phyloP scores from a whole-genome alignment of 2,797 vertebrate species.

The Cryptoprocta ferox region DNA sequence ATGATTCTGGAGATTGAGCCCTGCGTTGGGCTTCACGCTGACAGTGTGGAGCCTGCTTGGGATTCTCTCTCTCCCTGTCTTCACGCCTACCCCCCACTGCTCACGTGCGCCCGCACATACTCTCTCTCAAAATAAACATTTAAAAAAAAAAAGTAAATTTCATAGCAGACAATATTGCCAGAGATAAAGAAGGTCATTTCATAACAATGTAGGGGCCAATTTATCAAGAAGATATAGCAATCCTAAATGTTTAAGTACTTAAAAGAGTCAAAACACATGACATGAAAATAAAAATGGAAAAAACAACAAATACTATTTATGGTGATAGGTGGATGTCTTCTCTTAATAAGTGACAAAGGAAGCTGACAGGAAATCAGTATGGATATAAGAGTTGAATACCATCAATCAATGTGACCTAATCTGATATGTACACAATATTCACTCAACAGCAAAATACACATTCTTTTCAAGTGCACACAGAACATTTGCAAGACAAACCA shows the following conservation, averaged over 20 bases:
- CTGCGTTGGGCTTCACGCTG: no score
- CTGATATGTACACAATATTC: neutral
- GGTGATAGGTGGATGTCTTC: neutral
- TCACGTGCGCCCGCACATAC: no score
- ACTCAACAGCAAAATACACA: neutral
- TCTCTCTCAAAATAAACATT: no score
- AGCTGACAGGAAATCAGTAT: neutral
- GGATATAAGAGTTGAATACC: neutral
- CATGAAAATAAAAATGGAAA: neutral
- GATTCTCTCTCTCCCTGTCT: no score
- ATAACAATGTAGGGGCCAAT: neutral
- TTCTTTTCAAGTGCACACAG: neutral
- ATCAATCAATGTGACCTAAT: conserved; percentile 5
- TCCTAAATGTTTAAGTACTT: neutral
- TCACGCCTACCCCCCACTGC: no score
- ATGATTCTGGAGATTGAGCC: no score
- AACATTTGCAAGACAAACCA: neutral
- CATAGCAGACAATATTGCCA: neutral
- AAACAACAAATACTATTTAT: neutral
- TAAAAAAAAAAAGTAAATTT: neutral
- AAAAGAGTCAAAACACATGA: neutral
- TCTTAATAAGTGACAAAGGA: neutral
- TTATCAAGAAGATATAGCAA: neutral
- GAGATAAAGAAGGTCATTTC: conserved; percentile 11
- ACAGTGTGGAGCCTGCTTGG: no score